Base-by-base conservation (phyloP, 2,888 invertebrate species). In the Ophioninae sp. region DNA sequence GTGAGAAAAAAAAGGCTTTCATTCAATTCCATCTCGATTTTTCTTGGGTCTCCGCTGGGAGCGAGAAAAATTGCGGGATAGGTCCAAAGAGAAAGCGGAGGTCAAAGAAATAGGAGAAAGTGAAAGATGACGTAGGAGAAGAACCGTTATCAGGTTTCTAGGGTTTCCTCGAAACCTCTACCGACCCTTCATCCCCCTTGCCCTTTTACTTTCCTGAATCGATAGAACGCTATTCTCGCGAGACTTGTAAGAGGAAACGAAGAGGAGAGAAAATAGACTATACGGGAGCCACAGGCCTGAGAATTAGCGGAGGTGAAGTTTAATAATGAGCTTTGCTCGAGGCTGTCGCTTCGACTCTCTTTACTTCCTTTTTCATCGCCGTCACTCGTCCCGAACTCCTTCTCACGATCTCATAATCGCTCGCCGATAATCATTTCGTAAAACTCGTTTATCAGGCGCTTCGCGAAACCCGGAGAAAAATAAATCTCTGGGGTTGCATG, bases 291-390 rank as follows among this genome's bases (percentile, higher is more conserved):
- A 64, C 74, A 30, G 72, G 69, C 67, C 74, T 61, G 65, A 75
- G 70, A 79, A 79, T 75, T 74, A 75, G 74, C 64, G 70, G 74
- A 74, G 75, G 69, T 7, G 75, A 82, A 75, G 82, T 82, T 82
- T 70, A 61, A 50, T 50, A 82, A 72, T 77, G 79, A 82, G 70
- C 75, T 75, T 72, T 65, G 13, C 57, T 62, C 57, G 20, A 50
- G 68, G 64, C 64, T 72, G 21, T 75, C 75, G 20, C 65, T 20
- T 7, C 57, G 10, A 17, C 59, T 56, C 56, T 39, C 30, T 7
- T n/a, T n/a, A n/a, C n/a, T 39, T 56, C n/a, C 23, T 59, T 56
- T 70, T 64, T 20, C 44, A 13, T 7, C 56, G 7, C 56, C 23
- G 41, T 65, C 78, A 37, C 17, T 41, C 64, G 37, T 39, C 17